Percentiles rank a stretch among this genome's conserved stretches.
phyloP scores from a whole-genome alignment of 2,113 vertebrate species.

The Globicephala melas region DNA sequence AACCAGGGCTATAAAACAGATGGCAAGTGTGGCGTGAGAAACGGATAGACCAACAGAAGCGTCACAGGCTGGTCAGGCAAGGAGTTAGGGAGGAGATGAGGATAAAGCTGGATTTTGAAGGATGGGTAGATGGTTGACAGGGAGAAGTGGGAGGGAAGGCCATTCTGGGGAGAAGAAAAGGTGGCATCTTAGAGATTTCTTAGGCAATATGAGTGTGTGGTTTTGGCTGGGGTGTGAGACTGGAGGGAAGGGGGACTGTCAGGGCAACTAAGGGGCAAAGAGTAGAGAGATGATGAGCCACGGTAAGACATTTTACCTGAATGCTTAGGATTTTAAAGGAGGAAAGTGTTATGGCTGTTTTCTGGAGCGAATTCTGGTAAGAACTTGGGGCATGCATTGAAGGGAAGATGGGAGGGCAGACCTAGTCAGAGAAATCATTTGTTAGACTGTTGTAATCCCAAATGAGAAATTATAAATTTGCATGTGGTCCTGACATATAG shows the following conservation, averaged over 20 bases:
- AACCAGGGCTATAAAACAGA: background rate
- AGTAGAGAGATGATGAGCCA: background rate
- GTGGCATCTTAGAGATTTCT: background rate
- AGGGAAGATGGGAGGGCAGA: background rate
- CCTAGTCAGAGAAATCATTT: background rate
- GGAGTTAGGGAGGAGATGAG: background rate
- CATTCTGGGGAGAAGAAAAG: background rate
- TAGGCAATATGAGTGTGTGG: background rate
- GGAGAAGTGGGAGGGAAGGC: background rate
- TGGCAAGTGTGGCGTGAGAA: background rate
- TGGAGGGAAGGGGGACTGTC: background rate
- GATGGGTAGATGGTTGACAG: background rate
- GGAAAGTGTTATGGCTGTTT: background rate
- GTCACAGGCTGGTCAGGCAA: background rate
- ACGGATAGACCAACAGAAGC: background rate
- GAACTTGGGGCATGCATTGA: background rate
- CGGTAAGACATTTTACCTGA: background rate
- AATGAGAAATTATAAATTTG: background rate
- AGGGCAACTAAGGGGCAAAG: background rate
- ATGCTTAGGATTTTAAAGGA: background rate
- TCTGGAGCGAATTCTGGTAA: background rate
- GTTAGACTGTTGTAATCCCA: background rate
- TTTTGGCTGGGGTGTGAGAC: background rate
- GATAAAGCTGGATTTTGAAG: background rate
- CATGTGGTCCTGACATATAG: background rate